A percentile compares a stretch with the other conserved stretches of the same genome.
These are phyloP conservation scores for Platysteira castanea DNA, from an alignment of 2,113 vertebrate genomes.

Conservation along the genomic window DNA sequence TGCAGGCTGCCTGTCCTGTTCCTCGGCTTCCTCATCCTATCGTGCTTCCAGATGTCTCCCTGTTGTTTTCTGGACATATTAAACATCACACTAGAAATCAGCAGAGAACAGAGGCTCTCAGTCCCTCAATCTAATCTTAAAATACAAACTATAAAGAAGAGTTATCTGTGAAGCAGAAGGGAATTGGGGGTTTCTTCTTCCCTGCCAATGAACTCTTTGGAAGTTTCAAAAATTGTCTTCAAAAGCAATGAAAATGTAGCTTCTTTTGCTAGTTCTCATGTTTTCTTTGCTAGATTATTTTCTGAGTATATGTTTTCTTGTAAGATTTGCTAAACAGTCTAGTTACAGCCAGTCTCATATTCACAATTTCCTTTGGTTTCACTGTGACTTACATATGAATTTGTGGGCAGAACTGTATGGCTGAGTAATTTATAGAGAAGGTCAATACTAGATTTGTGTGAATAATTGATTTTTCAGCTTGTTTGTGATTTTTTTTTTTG, in stretches of 20 bases:
- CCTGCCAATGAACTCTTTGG: neutral
- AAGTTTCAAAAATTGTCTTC: neutral
- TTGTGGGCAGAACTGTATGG: neutral
- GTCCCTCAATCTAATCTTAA: neutral
- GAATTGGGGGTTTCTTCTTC: neutral
- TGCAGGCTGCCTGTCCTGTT: neutral
- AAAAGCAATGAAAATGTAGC: neutral
- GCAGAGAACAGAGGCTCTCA: neutral
- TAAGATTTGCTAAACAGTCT: neutral
- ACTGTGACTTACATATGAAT: constrained; percentile 32
- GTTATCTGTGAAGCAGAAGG: neutral
- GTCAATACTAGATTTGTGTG: constrained; percentile 61
- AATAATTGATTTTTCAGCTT: constrained; percentile 67
- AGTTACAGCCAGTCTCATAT: neutral
- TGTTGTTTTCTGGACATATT: neutral
- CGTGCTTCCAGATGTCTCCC: neutral
- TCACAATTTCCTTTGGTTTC: constrained; percentile 25
- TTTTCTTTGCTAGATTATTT: neutral
- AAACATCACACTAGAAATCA: neutral
- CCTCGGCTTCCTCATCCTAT: neutral
- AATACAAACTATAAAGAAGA: neutral
- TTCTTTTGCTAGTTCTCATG: neutral
- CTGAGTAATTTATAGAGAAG: constrained; percentile 43
- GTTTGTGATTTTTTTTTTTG: constrained; percentile 47
- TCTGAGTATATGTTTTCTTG: neutral